These are phyloP conservation scores for Escarpia spicata DNA, from an alignment of 2,888 invertebrate genomes.

Conservation along the genomic window DNA sequence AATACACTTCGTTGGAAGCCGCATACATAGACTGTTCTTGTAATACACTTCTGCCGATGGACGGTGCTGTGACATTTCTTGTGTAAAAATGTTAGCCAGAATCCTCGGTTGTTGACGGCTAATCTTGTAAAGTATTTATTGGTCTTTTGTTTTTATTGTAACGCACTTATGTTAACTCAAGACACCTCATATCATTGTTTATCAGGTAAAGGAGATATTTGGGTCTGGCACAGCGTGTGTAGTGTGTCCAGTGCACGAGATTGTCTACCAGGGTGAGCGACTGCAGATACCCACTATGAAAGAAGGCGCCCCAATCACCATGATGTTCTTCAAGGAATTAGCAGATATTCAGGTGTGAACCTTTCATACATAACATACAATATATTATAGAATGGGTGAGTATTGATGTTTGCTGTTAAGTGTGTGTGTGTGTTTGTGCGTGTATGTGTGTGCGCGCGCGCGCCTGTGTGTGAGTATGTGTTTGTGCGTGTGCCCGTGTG, in stretches of 20 bases:
- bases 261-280: constrained; percentile 77
- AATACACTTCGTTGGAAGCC: neutral
- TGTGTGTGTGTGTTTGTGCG: no score
- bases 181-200: constrained; percentile 26
- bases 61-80: neutral
- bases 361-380: neutral
- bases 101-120: no score
- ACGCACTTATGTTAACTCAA: no score
- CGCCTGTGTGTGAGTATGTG: neutral
- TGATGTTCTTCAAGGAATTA: constrained; percentile 79
- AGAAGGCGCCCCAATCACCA: constrained; percentile 75
- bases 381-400: neutral
- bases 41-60: neutral
- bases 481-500: neutral
- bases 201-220: constrained; percentile 92
- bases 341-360: constrained; percentile 81
- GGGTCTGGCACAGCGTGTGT: constrained; percentile 98
- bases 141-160: neutral
- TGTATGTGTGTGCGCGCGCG: neutral
- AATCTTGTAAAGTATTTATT: neutral
- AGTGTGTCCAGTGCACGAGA: constrained; percentile 88
- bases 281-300: constrained; percentile 69
- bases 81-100: neutral
- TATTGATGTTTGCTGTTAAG: neutral
- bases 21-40: neutral